These are phyloP conservation scores for Falco novaeseelandiae DNA, from an alignment of 2,797 vertebrate species.

Conservation along the genomic window DNA sequence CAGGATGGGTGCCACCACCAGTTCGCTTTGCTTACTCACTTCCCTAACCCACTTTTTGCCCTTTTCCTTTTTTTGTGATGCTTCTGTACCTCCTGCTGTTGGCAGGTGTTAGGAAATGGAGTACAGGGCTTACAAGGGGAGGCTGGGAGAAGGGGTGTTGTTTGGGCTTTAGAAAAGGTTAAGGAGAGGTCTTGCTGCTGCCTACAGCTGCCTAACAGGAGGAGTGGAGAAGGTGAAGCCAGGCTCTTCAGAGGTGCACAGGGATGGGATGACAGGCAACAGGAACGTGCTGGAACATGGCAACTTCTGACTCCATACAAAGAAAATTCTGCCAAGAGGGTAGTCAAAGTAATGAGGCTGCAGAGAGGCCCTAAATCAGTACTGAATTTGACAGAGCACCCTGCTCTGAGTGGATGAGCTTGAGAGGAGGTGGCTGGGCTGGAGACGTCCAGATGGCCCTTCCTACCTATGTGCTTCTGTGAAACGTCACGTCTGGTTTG, in stretches of 20 bases:
- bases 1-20: background rate
- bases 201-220: background rate
- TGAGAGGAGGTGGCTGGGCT: background rate
- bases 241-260: background rate
- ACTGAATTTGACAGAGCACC: background rate
- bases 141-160: background rate
- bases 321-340: background rate
- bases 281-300: accelerated
- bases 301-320: background rate
- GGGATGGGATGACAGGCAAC: background rate
- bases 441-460: background rate
- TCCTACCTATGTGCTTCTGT: background rate
- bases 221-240: background rate
- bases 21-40: background rate
- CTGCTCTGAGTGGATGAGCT: background rate
- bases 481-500: background rate
- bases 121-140: background rate
- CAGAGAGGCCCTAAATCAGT: background rate
- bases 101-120: background rate
- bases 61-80: background rate
- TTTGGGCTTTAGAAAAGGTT: background rate
- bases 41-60: background rate
- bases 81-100: background rate
- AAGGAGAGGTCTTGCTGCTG: background rate
- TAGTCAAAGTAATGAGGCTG: background rate